Evolutionary conservation across 37 sponge, comb jelly and placozoan genomes (phyloP).

Genomic region (Beroe forskalii): DNA sequence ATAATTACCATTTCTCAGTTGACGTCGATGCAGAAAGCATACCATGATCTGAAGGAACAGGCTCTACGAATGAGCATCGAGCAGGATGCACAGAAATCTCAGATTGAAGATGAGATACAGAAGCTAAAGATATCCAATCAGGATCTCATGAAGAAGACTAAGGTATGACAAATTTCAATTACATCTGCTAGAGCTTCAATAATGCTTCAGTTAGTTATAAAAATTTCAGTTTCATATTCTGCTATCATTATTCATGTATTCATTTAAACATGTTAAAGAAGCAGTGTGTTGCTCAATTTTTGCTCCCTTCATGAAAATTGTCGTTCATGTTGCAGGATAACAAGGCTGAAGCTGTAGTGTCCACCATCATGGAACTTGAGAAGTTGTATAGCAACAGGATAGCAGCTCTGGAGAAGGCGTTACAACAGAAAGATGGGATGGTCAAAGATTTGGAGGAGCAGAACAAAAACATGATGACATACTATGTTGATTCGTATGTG

Average conservation of each 20-base stretch:
- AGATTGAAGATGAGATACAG: conserved; percentile 53
- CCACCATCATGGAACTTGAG: conserved; percentile 59
- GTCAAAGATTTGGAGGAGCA: conserved; percentile 61
- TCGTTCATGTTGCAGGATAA: conserved; percentile 1
- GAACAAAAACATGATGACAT: conserved; percentile 40
- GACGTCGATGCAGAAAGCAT: conserved; percentile 62
- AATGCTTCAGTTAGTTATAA: too few relatives aligned
- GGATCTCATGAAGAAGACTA: conserved; percentile 51
- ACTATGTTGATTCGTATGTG: too few relatives aligned
- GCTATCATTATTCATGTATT: too few relatives aligned
- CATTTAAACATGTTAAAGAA: too few relatives aligned
- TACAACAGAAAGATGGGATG: conserved; percentile 56
- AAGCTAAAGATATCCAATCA: conserved; percentile 59
- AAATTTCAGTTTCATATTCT: too few relatives aligned
- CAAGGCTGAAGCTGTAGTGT: conserved; percentile 44
- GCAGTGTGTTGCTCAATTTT: too few relatives aligned
- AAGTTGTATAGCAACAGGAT: conserved; percentile 63
- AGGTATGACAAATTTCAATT: not conserved
- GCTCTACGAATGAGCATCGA: conserved; percentile 61
- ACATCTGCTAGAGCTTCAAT: too few relatives aligned
- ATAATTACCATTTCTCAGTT: conserved; percentile 1
- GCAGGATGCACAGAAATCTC: conserved; percentile 64
- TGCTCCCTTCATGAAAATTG: not conserved
- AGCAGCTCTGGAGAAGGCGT: conserved; percentile 30
- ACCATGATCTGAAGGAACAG: conserved; percentile 63